These are phyloP conservation scores for Lydus trimaculatus DNA, from an alignment of 2,888 invertebrate species.

Conservation along the genomic window DNA sequence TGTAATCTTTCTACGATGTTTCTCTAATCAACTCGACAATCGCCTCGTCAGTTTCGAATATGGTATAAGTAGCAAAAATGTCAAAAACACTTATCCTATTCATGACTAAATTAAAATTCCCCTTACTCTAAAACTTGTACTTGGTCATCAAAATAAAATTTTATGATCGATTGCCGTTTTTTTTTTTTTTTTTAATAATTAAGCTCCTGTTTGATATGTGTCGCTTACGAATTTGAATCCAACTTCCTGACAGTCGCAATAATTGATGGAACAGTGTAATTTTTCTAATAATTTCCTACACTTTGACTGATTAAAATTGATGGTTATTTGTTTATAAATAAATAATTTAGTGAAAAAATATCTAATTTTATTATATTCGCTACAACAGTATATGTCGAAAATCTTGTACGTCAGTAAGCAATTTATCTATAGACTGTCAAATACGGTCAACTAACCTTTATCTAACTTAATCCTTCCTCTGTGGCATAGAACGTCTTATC, in stretches of 20 bases:
- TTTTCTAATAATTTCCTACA: constrained; percentile 14
- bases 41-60: too few species aligned
- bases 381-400: neutral
- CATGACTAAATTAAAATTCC: neutral
- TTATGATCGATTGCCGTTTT: constrained; percentile 23
- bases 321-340: constrained; percentile 8
- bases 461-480: constrained; percentile 57
- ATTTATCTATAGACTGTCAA: constrained; percentile 57
- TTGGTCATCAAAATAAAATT: constrained; percentile 5
- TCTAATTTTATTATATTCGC: constrained; percentile 19
- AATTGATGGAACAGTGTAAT: constrained; percentile 17
- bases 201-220: constrained; percentile 9
- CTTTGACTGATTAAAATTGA: constrained; percentile 25
- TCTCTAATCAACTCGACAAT: neutral
- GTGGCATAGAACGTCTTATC: constrained; percentile 53
- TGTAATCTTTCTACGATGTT: neutral
- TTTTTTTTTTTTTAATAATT: constrained; percentile 5
- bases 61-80: constrained; percentile 24
- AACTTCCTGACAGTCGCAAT: constrained; percentile 11
- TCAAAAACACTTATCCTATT: constrained; percentile 32
- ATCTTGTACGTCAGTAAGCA: constrained; percentile 43
- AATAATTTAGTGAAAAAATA: neutral
- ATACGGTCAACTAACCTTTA: constrained; percentile 54
- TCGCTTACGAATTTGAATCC: constrained; percentile 7
- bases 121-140: constrained; percentile 11